These are phyloP conservation scores for Poicephalus gulielmi DNA, from an alignment of 2,113 vertebrate genomes.

Conservation along the genomic window DNA sequence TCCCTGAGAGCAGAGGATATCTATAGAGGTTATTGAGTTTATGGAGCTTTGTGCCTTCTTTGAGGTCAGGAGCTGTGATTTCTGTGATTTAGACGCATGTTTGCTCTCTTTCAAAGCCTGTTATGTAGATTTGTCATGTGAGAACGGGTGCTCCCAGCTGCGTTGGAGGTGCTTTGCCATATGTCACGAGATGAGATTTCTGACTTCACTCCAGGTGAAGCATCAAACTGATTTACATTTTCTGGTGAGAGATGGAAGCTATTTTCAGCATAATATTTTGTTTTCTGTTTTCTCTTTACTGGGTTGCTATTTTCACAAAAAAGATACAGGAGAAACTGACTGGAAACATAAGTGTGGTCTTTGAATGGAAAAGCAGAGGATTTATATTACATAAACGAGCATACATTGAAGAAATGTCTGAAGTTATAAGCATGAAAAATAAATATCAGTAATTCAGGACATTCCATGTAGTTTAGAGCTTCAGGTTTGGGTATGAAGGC, in stretches of 20 bases:
- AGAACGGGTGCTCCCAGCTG: neutral
- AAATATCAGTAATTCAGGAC: neutral
- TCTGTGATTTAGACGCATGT: neutral
- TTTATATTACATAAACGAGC: neutral
- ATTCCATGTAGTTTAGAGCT: neutral
- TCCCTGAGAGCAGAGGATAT: neutral
- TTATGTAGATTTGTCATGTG: neutral
- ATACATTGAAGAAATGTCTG: neutral
- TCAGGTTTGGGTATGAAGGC: neutral
- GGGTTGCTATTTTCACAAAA: neutral
- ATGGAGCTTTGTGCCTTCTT: neutral
- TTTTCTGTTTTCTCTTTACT: neutral
- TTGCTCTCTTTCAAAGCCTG: constrained; percentile 12
- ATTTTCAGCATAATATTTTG: neutral
- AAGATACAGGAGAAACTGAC: neutral
- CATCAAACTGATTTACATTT: constrained; percentile 7
- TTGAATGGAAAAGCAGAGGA: neutral
- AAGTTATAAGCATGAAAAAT: constrained; percentile 2
- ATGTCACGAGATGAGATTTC: neutral
- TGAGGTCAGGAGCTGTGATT: neutral
- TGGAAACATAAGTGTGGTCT: neutral
- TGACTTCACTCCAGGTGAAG: neutral
- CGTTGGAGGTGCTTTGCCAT: neutral
- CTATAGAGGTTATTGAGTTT: neutral
- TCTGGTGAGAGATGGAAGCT: neutral